These are phyloP conservation scores for Drosophila rufa DNA, from an alignment of 1,140 invertebrate genomes.

Conservation along the genomic window DNA sequence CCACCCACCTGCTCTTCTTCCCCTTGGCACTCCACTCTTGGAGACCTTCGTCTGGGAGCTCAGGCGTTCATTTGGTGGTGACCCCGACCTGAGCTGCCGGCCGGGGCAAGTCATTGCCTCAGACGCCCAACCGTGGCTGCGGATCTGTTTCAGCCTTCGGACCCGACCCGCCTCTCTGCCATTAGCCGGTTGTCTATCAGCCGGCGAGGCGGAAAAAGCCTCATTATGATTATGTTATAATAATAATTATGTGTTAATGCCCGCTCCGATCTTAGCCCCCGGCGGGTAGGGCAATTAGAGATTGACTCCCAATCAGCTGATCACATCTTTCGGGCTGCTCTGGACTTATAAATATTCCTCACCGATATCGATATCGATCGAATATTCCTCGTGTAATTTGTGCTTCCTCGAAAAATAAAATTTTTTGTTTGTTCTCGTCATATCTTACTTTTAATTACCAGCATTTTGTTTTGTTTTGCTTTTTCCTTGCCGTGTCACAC, in stretches of 20 bases:
- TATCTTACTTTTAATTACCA: slow-evolving; percentile 58
- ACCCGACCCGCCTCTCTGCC: slow-evolving; percentile 32
- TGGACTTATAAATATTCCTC: slow-evolving; percentile 17
- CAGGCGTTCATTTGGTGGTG: slow-evolving; percentile 35
- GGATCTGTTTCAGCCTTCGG: slow-evolving; percentile 45
- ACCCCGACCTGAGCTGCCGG: slow-evolving; percentile 57
- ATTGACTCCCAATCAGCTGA: slow-evolving; percentile 5
- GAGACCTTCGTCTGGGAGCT: slow-evolving; percentile 29
- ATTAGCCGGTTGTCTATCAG: slow-evolving; percentile 38
- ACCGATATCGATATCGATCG: background rate
- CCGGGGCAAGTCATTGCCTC: slow-evolving; percentile 43
- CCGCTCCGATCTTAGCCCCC: slow-evolving; percentile 35
- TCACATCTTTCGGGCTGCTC: background rate
- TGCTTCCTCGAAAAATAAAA: slow-evolving; percentile 46
- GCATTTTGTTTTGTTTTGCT: slow-evolving; percentile 43
- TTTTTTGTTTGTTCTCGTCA: slow-evolving; percentile 43
- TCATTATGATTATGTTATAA: slow-evolving; percentile 44
- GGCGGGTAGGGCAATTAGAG: slow-evolving; percentile 41
- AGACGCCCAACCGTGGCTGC: slow-evolving; percentile 39
- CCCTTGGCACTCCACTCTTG: background rate
- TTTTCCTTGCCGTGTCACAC: slow-evolving; percentile 24
- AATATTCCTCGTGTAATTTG: slow-evolving; percentile 31
- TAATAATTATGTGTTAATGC: slow-evolving; percentile 45
- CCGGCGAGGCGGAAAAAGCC: slow-evolving; percentile 33
- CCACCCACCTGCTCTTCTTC: slow-evolving; percentile 13